Evolutionary conservation across 2,888 invertebrate genomes (phyloP).

Genomic region (Pristionchus mayeri): DNA sequence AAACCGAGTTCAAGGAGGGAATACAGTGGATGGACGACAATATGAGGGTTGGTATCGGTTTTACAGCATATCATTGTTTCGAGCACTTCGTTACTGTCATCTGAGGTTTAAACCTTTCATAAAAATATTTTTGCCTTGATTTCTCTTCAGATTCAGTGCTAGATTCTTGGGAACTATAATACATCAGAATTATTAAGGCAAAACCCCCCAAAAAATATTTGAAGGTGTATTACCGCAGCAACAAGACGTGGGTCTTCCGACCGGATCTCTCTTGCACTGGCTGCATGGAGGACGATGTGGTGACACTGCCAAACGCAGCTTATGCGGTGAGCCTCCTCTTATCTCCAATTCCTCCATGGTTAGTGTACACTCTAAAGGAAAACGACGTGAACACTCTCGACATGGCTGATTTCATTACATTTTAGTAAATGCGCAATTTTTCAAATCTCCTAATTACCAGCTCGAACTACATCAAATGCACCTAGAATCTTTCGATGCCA

Average conservation of each 20-base stretch:
- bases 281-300: neutral
- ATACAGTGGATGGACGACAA: conserved; percentile 60
- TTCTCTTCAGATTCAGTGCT: too few species aligned
- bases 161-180: too few species aligned
- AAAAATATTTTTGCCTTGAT: neutral
- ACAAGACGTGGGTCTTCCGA: conserved; percentile 46
- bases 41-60: conserved; percentile 57
- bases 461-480: too few species aligned
- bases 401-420: too few species aligned
- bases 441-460: too few species aligned
- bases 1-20: conserved; percentile 66
- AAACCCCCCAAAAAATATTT: neutral
- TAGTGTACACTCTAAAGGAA: too few species aligned
- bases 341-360: too few species aligned
- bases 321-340: conserved; percentile 33
- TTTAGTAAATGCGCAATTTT: too few species aligned
- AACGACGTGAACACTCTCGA: too few species aligned
- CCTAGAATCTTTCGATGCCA: too few species aligned
- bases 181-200: too few species aligned
- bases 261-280: conserved; percentile 1
- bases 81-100: neutral
- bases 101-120: neutral
- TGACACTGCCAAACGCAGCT: conserved; percentile 39
- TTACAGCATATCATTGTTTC: too few species aligned
- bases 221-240: conserved; percentile 44